A percentile compares a stretch with the other conserved stretches of the same genome.
Conservation (phyloP, 2,113 vertebrate species). For the Barbus barbus region DNA sequence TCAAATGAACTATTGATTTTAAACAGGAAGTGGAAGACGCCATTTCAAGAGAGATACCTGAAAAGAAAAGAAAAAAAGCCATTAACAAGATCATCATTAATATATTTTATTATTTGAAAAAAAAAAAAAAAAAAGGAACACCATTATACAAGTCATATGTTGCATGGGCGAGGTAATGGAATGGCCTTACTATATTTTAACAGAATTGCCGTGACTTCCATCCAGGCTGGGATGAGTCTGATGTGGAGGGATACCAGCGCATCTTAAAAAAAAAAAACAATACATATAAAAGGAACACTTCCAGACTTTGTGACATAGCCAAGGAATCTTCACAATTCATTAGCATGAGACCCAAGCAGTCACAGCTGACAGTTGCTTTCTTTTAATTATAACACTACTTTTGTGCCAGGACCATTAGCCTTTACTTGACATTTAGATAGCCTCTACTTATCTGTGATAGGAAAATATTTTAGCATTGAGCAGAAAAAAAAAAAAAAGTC, state of each 20-base stretch:
- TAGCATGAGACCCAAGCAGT: not conserved
- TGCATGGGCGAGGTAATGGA: not conserved
- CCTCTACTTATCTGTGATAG: not conserved
- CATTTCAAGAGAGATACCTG: slow-evolving; percentile 19
- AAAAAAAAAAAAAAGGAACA: not conserved
- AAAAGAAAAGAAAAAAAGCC: not conserved
- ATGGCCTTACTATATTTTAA: slow-evolving; percentile 72
- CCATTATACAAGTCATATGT: not conserved
- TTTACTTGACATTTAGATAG: not conserved
- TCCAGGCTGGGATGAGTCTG: slow-evolving; percentile 92
- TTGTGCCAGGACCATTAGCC: not conserved
- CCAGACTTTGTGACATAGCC: slow-evolving; percentile 16
- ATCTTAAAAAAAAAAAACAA: slow-evolving; percentile 76
- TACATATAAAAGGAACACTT: slow-evolving; percentile 37
- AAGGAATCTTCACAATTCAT: slow-evolving; percentile 13
- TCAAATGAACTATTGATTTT: slow-evolving; percentile 70
- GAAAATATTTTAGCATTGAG: not conserved
- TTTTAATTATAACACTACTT: not conserved
- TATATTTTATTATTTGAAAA: no score
- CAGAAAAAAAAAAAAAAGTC: not conserved
- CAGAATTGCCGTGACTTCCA: slow-evolving; percentile 98
- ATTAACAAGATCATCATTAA: not conserved
- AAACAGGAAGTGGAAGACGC: not conserved
- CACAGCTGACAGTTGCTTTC: not conserved
- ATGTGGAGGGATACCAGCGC: slow-evolving; percentile 93